Conservation (phyloP, 2,888 invertebrate genomes). For the Pachliopta kotzebuea region DNA sequence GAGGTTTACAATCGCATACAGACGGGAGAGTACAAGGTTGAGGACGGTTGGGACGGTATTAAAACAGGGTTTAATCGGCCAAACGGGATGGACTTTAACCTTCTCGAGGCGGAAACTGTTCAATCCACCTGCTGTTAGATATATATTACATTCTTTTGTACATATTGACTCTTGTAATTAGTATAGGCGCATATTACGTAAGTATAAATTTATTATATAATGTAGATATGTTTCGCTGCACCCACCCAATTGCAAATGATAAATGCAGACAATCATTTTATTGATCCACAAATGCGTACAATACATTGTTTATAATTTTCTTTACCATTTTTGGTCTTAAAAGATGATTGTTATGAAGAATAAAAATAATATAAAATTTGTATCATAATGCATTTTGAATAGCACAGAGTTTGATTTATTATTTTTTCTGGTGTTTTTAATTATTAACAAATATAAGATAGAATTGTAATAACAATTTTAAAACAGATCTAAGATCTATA, state of each 20-base stretch:
- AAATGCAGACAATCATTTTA: slow-evolving; percentile 19
- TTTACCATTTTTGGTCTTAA: not conserved
- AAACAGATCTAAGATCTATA: not conserved
- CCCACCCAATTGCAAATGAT: slow-evolving; percentile 23
- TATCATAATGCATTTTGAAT: slow-evolving; percentile 16
- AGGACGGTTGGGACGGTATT: slow-evolving; percentile 98
- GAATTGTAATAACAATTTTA: not conserved
- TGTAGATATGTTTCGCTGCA: slow-evolving; percentile 35
- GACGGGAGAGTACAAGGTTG: slow-evolving; percentile 94
- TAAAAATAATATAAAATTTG: not conserved
- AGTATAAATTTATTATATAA: slow-evolving; percentile 53
- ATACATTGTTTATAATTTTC: not conserved
- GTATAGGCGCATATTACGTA: slow-evolving; percentile 46
- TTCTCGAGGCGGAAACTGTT: slow-evolving; percentile 94
- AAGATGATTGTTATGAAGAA: not conserved
- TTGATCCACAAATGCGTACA: not conserved
- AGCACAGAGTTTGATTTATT: not conserved
- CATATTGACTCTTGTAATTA: slow-evolving; percentile 41
- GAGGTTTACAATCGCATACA: slow-evolving; percentile 94
- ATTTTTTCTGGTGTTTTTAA: too few species aligned
- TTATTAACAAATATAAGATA: too few species aligned
- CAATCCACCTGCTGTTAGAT: slow-evolving; percentile 92
- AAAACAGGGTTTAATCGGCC: slow-evolving; percentile 94
- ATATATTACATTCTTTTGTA: slow-evolving; percentile 36
- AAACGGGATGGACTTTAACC: slow-evolving; percentile 90